These are phyloP conservation scores for Cryptus viduatorius DNA, from an alignment of 2,888 invertebrate species.

Conservation along the genomic window DNA sequence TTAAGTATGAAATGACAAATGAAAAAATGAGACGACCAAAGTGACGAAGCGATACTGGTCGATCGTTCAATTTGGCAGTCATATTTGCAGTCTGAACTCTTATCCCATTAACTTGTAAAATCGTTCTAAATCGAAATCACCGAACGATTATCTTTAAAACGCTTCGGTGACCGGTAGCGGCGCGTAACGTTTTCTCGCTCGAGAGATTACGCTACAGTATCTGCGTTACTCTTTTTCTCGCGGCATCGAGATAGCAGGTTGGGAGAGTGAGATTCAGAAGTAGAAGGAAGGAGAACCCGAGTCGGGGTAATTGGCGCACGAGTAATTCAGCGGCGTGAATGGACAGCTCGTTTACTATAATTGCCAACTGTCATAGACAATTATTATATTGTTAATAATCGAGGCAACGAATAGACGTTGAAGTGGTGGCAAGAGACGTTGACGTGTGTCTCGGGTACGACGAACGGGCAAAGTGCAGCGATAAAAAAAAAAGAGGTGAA, in stretches of 20 bases:
- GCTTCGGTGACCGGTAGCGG: conserved; percentile 59
- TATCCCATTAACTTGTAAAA: conserved; percentile 30
- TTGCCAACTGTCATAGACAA: conserved; percentile 65
- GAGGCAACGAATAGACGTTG: conserved; percentile 35
- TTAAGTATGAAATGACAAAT: not conserved
- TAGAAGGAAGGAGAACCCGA: conserved; percentile 47
- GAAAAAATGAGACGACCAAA: conserved; percentile 15
- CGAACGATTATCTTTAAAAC: conserved; percentile 59
- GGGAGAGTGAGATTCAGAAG: conserved; percentile 45
- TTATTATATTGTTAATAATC: conserved; percentile 67
- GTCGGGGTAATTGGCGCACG: conserved; percentile 62
- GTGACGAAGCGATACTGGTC: not conserved
- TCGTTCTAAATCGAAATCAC: conserved; percentile 36
- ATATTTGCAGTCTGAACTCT: not conserved
- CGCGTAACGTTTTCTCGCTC: conserved; percentile 62
- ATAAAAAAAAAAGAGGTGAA: not conserved
- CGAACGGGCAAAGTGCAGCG: not conserved
- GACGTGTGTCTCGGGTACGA: conserved; percentile 27
- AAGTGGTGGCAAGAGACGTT: conserved; percentile 32
- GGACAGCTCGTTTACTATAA: conserved; percentile 68
- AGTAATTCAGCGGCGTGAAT: conserved; percentile 66
- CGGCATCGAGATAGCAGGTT: conserved; percentile 53
- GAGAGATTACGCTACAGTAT: conserved; percentile 50
- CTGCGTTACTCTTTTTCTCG: conserved; percentile 45
- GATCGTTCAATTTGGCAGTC: not conserved